Conservation (phyloP, 2,888 invertebrate genomes). For the Acleris holmiana region DNA sequence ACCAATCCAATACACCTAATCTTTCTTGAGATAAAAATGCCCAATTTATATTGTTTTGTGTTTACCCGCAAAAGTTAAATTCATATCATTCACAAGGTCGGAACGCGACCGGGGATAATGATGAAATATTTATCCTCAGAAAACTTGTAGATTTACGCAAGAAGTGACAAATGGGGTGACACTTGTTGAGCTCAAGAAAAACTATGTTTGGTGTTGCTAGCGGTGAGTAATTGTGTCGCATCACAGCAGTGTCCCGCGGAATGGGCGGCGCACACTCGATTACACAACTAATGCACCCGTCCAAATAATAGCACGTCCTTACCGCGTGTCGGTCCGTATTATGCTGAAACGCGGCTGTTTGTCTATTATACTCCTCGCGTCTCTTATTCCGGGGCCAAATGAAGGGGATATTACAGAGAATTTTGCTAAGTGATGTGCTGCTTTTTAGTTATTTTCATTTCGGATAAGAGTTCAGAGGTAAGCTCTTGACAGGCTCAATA, state of each 20-base stretch:
- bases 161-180: conserved; percentile 33
- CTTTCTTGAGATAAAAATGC: too few species aligned
- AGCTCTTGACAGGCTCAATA: too few species aligned
- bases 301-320: conserved; percentile 54
- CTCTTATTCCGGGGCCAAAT: too few species aligned
- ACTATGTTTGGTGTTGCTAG: conserved; percentile 40
- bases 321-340: conserved; percentile 50
- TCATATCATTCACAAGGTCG: neutral
- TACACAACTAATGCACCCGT: conserved; percentile 59
- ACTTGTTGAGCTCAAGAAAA: conserved; percentile 44
- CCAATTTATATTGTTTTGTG: neutral
- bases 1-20: too few species aligned
- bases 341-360: conserved; percentile 34
- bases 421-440: too few species aligned
- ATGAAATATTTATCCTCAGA: conserved; percentile 13
- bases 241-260: conserved; percentile 51
- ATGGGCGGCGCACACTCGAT: conserved; percentile 53
- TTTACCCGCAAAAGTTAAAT: neutral
- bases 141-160: conserved; percentile 34
- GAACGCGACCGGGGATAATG: neutral
- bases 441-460: too few species aligned
- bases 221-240: conserved; percentile 45
- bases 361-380: too few species aligned
- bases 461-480: too few species aligned
- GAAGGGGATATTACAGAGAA: too few species aligned